Base-by-base conservation (phyloP, 2,113 vertebrate species). In the Tragulus kanchil region DNA sequence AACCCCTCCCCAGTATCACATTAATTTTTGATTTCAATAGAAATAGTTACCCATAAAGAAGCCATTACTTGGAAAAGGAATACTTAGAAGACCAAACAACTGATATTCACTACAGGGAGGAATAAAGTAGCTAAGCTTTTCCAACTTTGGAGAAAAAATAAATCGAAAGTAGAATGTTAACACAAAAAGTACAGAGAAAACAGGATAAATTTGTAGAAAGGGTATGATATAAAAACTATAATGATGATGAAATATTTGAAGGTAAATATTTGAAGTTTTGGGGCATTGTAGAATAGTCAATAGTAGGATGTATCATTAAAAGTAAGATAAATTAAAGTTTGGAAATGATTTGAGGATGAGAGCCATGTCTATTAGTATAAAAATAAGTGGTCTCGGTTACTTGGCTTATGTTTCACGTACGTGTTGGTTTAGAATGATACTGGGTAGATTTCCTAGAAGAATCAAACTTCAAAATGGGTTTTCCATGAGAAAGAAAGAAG, bases 211-310 rank as follows among this genome's bases (percentile, higher is more conserved):
- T 62, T 78, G 15, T 85, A 48, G 52, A 23, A 19, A 96, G 42
- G 19, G 58, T 45, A 65, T 59, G 7, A n/a, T 90, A 83, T 85
- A 65, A 95, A 79, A 90, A 82, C 16, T 5, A 84, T 48, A 8
- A 94, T 56, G 50, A 56, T 85, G 31, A 78, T 69, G 87, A 92
- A 92, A 36, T 45, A 84, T 36, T 92, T 93, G 65, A 85, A 45
- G 54, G 65, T 73, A 42, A 82, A 65, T 26, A 64, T 23, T n/a
- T 84, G 67, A 89, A 73, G 3, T 48, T 31, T 73, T 81, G 36
- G 48, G 25, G 14, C 16, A 69, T 58, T 95, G 11, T 84, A 64
- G 50, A 86, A 78, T 5, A 92, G n/a, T 36, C 84, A 36, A 48
- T 42, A 61, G 26, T 17, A 59, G 11, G 17, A 25, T 71, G 11